These are phyloP conservation scores for Argyresthia albistria DNA, from an alignment of 2,888 invertebrate species.

Conservation along the genomic window DNA sequence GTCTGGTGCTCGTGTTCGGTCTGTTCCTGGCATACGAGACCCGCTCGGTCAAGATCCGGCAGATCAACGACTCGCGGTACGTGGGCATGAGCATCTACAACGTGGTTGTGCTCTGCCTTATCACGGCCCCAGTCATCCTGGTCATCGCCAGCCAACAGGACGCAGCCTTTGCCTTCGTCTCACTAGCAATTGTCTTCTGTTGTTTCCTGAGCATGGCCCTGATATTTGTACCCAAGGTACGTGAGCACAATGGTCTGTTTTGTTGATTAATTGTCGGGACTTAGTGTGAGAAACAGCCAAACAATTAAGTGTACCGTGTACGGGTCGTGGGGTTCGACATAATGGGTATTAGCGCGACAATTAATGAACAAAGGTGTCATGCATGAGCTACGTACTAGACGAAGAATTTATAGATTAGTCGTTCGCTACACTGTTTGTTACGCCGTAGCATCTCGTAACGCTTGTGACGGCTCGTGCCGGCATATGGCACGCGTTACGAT, in stretches of 20 bases:
- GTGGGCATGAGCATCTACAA: constrained; percentile 99
- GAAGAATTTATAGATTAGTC: too few species aligned
- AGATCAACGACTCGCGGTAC: constrained; percentile 98
- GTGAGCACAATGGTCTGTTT: background rate
- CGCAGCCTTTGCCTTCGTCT: constrained; percentile 97
- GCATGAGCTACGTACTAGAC: too few species aligned
- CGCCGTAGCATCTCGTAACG: too few species aligned
- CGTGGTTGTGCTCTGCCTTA: constrained; percentile 96
- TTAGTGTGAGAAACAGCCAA: background rate
- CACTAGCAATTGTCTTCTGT: constrained; percentile 96
- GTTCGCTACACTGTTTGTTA: too few species aligned
- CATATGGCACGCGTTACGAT: too few species aligned
- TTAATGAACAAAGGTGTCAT: too few species aligned
- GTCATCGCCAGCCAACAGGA: constrained; percentile 98
- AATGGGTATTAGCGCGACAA: too few species aligned
- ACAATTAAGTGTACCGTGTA: background rate
- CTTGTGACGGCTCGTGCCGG: too few species aligned
- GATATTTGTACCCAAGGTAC: constrained; percentile 97
- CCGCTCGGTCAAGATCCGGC: constrained; percentile 95
- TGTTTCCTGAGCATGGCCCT: constrained; percentile 98
- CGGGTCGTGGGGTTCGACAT: too few species aligned
- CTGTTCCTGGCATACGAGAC: constrained; percentile 99
- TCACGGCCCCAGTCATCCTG: constrained; percentile 97
- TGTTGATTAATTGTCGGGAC: background rate
- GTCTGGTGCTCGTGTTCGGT: constrained; percentile 95